phyloP scores from a whole-genome alignment of 23 tunicate genomes.

The Trididemnum nubilum region DNA sequence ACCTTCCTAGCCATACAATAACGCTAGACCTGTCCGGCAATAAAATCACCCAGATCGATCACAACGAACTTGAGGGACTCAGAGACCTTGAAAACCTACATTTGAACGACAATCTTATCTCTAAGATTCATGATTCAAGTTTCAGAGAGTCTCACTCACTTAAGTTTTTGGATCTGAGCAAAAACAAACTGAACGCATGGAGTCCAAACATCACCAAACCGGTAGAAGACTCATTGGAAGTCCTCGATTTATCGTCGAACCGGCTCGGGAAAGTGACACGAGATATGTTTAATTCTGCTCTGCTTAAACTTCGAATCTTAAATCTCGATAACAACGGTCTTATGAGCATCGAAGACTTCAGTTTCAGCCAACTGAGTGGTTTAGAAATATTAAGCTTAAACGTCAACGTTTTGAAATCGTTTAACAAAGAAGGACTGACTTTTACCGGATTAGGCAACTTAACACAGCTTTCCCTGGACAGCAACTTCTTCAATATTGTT shows the following conservation, averaged over 20 bases:
- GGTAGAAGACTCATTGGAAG: background rate
- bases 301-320: background rate
- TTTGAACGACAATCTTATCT: background rate
- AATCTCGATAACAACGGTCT: background rate
- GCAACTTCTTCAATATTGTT: conserved; percentile 4
- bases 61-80: background rate
- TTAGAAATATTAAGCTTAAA: background rate
- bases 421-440: background rate
- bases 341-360: background rate
- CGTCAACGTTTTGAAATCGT: background rate
- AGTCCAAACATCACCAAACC: background rate
- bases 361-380: background rate
- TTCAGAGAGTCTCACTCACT: background rate
- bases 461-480: background rate
- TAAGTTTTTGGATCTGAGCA: background rate
- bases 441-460: background rate
- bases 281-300: background rate
- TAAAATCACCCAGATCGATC: background rate
- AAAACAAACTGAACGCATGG: background rate
- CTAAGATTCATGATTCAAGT: background rate
- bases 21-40: background rate
- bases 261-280: background rate
- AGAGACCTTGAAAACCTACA: background rate
- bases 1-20: background rate
- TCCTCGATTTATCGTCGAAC: background rate